These are phyloP conservation scores for Ptilodon capucinus DNA, from an alignment of 2,888 invertebrate genomes.

Conservation along the genomic window DNA sequence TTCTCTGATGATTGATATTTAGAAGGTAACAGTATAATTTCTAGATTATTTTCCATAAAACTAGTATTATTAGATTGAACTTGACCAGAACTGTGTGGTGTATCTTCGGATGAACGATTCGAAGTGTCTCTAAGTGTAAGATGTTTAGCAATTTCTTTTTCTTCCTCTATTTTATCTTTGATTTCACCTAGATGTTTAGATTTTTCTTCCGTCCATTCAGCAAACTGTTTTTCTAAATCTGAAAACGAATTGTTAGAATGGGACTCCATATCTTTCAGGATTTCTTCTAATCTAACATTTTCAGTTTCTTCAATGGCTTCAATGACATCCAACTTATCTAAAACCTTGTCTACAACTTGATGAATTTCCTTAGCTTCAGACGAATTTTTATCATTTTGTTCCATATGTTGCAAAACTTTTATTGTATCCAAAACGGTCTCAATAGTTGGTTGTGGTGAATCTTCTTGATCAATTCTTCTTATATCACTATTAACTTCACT, in stretches of 20 bases:
- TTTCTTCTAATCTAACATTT: conserved; percentile 43
- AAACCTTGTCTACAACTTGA: conserved; percentile 44
- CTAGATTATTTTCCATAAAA: not conserved
- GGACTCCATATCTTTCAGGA: conserved; percentile 39
- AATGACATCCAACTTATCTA: conserved; percentile 25
- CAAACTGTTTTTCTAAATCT: conserved; percentile 30
- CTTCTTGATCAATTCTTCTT: conserved; percentile 24
- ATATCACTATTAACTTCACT: conserved; percentile 42
- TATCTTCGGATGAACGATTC: not conserved
- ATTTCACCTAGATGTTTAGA: conserved; percentile 23
- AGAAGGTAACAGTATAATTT: not conserved
- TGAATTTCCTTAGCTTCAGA: conserved; percentile 48
- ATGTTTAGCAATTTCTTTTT: conserved; percentile 10
- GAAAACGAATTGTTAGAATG: conserved; percentile 26
- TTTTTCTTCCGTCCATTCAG: conserved; percentile 39
- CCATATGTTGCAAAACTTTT: conserved; percentile 46
- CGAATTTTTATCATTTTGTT: conserved; percentile 40
- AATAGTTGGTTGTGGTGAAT: conserved; percentile 30
- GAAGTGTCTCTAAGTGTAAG: not conserved
- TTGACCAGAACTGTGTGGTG: not conserved
- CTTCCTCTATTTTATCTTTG: conserved; percentile 22
- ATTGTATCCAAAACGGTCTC: conserved; percentile 50
- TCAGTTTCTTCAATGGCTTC: conserved; percentile 33
- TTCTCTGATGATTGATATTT: not conserved
- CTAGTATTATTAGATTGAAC: not conserved